Percentiles rank a stretch among this genome's conserved stretches.
Conservation (phyloP, 2,888 invertebrate species). For the Hanleya hanleyi region DNA sequence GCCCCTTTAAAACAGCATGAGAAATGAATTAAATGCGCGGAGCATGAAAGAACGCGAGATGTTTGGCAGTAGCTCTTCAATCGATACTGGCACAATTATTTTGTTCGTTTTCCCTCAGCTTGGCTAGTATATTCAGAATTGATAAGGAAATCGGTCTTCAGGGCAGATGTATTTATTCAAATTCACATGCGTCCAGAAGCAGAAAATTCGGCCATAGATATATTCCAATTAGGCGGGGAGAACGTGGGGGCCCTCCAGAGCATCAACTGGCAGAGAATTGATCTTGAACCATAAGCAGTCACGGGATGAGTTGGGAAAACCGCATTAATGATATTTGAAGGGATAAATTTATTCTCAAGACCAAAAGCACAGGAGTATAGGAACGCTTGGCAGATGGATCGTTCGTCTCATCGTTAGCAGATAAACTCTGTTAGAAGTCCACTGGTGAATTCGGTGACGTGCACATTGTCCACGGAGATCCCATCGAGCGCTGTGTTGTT, state of each 20-base stretch:
- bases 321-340: slow-evolving; percentile 3
- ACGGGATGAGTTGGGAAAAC: background rate
- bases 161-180: slow-evolving; percentile 6
- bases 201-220: background rate
- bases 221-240: background rate
- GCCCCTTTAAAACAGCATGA: background rate
- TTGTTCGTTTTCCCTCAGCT: background rate
- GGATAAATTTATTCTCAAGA: slow-evolving; percentile 1
- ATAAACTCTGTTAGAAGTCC: too few species aligned
- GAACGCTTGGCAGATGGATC: background rate
- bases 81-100: slow-evolving; percentile 6
- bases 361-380: background rate
- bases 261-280: background rate
- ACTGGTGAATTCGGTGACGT: too few species aligned
- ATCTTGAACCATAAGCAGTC: too few species aligned
- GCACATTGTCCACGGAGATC: background rate
- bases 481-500: background rate
- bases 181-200: background rate
- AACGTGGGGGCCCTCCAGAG: background rate
- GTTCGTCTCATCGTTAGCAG: too few species aligned
- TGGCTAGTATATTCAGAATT: background rate
- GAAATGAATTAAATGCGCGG: slow-evolving; percentile 2
- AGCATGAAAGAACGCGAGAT: background rate
- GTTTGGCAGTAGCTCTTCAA: background rate
- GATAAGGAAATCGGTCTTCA: background rate